Base-by-base conservation (phyloP, 2,113 vertebrate genomes). In the Archocentrus centrarchus region DNA sequence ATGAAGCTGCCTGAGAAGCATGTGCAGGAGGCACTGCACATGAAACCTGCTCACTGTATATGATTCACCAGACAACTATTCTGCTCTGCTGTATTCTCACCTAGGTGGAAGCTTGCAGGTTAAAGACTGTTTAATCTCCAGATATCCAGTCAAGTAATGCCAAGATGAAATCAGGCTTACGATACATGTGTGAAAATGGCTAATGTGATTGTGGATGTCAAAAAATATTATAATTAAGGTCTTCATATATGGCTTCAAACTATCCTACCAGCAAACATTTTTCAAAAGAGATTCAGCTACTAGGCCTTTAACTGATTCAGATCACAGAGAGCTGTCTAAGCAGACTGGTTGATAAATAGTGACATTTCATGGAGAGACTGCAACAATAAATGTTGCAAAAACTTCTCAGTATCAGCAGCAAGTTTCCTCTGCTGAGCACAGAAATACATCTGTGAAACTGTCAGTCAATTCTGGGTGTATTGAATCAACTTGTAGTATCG, bases 341-440 rank as follows among this genome's bases (percentile, higher is more conserved):
- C 62, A 53, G 53, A 76, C 58, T 53, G 68, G 73, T 53, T 59
- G 59, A 66, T 66, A 41, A 87, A 80, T 66, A 30, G 58, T 30
- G 50, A 81, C 47, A 73, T 58, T 84, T 82, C 83, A 62, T 32
- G 59, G 53, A 62, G 63, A 61, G 55, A 18, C 30, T 82, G 80
- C 58, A 64, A 86, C 75, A 85, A 85, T 77, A n/a, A 70, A 75
- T 82, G 59, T 8, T 80, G 68, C 32, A 63, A 39, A 78, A 59
- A 39, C 68, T 57, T 86, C 81, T n/a, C 75, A 61, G 75, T 37
- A 59, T 59, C 79, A 62, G 79, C 83, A 47, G 58, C 18, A 30
- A 30, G 75, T 55, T 68, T 64, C 41, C 59, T 75, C 59, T 62
- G 44, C 75, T 55, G 80, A 77, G 80, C 53, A 4, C 41, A 80